Base-by-base conservation (phyloP, 2,113 vertebrate species). In the Erinaceus europaeus region DNA sequence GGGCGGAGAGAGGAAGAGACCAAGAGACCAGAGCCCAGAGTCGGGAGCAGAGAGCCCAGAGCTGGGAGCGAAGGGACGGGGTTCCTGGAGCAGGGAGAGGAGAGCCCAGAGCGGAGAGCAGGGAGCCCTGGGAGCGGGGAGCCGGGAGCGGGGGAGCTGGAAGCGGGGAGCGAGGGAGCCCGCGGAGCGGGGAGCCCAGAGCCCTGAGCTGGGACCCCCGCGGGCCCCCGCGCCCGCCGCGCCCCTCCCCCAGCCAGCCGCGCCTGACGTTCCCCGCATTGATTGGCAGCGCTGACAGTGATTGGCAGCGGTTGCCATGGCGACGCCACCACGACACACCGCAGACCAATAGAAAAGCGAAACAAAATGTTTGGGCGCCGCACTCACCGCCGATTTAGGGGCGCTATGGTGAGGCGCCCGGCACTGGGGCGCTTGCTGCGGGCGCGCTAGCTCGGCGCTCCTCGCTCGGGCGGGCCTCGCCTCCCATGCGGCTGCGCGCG, bases 301-400 rank as follows among this genome's bases (percentile, higher is more conserved):
- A 99, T 99, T 99, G 99, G 98, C 99, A 99, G 98, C 94, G 93
- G 98, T 97, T 98, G 98, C 98, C 98, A 98, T 99, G 99, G 98
- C 98, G 98, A 99, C 99, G 98, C 97, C 97, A 98, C 98, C 98
- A 98, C 98, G 99, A 99, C 99, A 99, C 97, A 97, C 97, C 95
- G 97, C 97, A 99, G 99, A 99, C 99, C 99, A 99, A 99, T 99
- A 99, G 99, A 99, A 99, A 99, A 99, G 98, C 98, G 98, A 99
- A 99, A 99, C 98, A 99, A 99, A 99, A 99, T 99, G 99, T 99
- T 99, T 98, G 98, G 98, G 98, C 98, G 98, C 99, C 97, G 98
- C 99, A 99, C 98, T 99, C 99, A 99, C 98, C 97, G 98, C 98
- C 98, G 98, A 99, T 99, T 98, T 99, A 98, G 98, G 98, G 98